These are phyloP conservation scores for Oryzias melastigma DNA, from an alignment of 2,113 vertebrate genomes.

Conservation along the genomic window DNA sequence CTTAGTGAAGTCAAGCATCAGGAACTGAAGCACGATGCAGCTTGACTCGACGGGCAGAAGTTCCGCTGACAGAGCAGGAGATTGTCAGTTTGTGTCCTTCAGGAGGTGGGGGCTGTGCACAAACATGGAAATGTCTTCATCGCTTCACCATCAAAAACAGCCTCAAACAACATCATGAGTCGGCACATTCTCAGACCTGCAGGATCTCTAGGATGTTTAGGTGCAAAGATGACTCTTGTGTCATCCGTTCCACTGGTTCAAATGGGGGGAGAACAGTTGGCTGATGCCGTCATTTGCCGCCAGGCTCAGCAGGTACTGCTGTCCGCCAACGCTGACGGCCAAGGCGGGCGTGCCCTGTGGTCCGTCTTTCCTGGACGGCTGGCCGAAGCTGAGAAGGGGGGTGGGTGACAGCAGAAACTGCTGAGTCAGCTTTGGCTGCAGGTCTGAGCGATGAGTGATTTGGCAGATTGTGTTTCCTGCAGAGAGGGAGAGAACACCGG, in stretches of 20 bases:
- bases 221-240: neutral
- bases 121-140: no score
- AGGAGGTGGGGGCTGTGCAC: no score
- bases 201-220: no score
- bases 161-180: no score
- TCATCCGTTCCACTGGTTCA: conserved; percentile 70
- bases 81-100: no score
- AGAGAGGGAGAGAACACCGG: conserved; percentile 9
- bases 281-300: conserved; percentile 86
- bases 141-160: no score
- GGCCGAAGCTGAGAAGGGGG: conserved; percentile 69
- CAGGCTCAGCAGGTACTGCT: conserved; percentile 85
- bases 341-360: conserved; percentile 86
- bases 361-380: conserved; percentile 83
- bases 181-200: no score
- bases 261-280: conserved; percentile 86
- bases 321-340: conserved; percentile 80
- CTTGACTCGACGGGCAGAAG: no score
- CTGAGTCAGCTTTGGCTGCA: conserved; percentile 51
- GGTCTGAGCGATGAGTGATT: conserved; percentile 6
- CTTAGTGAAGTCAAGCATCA: no score
- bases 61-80: no score
- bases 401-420: conserved; percentile 18
- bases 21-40: no score
- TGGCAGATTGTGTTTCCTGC: conserved; percentile 34